Evolutionary conservation across 2,797 vertebrate species (phyloP).

Genomic region (Rhinophrynus dorsalis): DNA sequence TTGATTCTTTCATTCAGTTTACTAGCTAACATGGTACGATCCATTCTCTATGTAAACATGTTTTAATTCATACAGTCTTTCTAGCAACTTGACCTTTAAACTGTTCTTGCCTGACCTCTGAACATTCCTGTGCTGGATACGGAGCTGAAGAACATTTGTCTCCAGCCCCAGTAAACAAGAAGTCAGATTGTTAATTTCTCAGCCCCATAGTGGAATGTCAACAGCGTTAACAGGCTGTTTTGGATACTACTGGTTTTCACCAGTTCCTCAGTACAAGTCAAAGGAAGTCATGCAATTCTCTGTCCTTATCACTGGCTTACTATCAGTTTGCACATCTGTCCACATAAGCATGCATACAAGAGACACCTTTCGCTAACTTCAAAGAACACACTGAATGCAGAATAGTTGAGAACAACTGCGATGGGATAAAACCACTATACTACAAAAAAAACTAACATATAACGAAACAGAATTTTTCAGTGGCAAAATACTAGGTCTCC

Average conservation of each 20-base stretch:
- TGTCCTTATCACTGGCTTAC: constrained; percentile 2
- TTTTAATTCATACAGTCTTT: not conserved
- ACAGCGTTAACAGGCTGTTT: not conserved
- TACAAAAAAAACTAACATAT: not conserved
- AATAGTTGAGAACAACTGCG: not conserved
- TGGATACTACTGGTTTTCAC: constrained; percentile 30
- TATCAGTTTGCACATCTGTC: constrained; percentile 27
- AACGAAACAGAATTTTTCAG: too few species aligned
- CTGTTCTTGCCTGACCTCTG: constrained; percentile 5
- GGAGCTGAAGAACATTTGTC: not conserved
- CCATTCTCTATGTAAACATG: not conserved
- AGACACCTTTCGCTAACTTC: not conserved
- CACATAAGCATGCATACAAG: constrained; percentile 5
- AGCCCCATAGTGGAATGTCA: constrained; percentile 27
- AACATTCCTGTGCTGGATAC: not conserved
- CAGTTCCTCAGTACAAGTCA: constrained; percentile 6
- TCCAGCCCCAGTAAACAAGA: not conserved
- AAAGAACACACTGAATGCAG: not conserved
- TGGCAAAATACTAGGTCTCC: too few species aligned
- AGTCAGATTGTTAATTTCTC: constrained; percentile 5
- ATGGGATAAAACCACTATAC: not conserved
- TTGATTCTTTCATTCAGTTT: too few species aligned
- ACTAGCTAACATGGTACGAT: not conserved
- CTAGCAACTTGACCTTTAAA: constrained; percentile 18
- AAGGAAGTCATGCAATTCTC: not conserved